Percentiles rank a stretch among this genome's conserved stretches.
Evolutionary conservation across 1,140 invertebrate species (phyloP).

Genomic region (Venturia canescens): DNA sequence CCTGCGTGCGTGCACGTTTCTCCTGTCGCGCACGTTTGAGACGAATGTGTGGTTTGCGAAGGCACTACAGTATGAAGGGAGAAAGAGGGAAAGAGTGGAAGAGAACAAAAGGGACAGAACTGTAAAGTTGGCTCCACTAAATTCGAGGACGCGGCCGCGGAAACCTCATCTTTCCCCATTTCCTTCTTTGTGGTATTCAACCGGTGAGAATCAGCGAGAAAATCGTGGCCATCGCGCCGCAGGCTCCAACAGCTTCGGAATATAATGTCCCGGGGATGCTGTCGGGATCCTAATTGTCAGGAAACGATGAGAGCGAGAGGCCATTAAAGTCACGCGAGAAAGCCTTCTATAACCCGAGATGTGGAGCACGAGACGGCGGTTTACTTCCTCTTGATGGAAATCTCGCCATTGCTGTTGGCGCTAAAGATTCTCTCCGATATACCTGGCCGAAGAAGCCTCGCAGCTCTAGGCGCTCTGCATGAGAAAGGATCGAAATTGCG

Average conservation of each 20-base stretch:
- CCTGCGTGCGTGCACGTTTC: slow-evolving; percentile 12
- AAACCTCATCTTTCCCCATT: slow-evolving; percentile 7
- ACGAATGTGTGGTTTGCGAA: slow-evolving; percentile 30
- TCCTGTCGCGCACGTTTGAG: not conserved
- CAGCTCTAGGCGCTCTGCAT: not conserved
- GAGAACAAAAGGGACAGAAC: not conserved
- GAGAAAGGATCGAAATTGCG: not conserved
- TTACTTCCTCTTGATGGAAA: not conserved
- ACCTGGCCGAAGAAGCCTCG: not conserved
- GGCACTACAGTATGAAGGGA: not conserved
- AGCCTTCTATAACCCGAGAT: not conserved
- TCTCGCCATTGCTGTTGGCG: not conserved
- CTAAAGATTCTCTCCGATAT: not conserved
- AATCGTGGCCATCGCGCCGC: slow-evolving; percentile 10
- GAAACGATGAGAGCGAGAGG: slow-evolving; percentile 21
- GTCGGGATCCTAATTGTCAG: slow-evolving; percentile 39
- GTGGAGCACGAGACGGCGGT: not conserved
- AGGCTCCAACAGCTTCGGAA: not conserved
- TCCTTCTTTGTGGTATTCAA: slow-evolving; percentile 21
- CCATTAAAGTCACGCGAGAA: slow-evolving; percentile 18
- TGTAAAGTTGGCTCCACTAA: slow-evolving; percentile 42
- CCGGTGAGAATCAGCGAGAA: slow-evolving; percentile 20
- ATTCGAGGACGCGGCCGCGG: slow-evolving; percentile 26
- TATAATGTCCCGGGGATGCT: slow-evolving; percentile 20
- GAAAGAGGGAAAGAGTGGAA: not conserved